Conservation (phyloP, 2,797 vertebrate species). For the Pantherophis alleghaniensis region DNA sequence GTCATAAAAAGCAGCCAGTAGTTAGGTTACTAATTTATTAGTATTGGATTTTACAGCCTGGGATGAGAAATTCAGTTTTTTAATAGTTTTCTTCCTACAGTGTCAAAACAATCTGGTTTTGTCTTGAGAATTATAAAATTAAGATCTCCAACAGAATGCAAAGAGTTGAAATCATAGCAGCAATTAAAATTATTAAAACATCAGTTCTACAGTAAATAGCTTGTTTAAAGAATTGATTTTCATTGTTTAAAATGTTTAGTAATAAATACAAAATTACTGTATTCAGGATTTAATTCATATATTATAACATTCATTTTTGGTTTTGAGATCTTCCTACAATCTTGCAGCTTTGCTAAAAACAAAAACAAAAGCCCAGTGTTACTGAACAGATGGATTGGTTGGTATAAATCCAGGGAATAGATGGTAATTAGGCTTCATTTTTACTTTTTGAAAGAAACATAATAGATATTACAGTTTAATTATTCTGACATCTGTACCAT, state of each 20-base stretch:
- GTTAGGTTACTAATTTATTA: background rate
- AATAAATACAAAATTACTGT: background rate
- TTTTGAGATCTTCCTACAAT: background rate
- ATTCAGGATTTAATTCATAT: background rate
- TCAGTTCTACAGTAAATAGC: background rate
- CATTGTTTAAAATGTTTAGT: background rate
- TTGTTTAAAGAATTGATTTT: background rate
- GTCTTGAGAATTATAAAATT: background rate
- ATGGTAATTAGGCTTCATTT: background rate
- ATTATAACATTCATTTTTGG: background rate
- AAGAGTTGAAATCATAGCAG: background rate
- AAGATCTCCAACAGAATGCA: background rate
- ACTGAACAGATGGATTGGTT: background rate
- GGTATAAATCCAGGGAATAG: background rate
- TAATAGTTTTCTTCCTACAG: background rate
- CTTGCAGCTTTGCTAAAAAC: background rate
- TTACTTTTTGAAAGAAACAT: background rate
- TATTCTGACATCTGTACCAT: background rate
- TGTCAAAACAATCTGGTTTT: background rate
- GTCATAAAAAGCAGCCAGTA: background rate
- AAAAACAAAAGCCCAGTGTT: background rate
- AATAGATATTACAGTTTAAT: background rate
- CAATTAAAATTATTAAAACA: background rate
- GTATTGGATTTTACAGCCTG: background rate
- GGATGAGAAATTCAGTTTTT: background rate